Base-by-base conservation (phyloP, 2,113 vertebrate genomes). In the Nothocercus julius region DNA sequence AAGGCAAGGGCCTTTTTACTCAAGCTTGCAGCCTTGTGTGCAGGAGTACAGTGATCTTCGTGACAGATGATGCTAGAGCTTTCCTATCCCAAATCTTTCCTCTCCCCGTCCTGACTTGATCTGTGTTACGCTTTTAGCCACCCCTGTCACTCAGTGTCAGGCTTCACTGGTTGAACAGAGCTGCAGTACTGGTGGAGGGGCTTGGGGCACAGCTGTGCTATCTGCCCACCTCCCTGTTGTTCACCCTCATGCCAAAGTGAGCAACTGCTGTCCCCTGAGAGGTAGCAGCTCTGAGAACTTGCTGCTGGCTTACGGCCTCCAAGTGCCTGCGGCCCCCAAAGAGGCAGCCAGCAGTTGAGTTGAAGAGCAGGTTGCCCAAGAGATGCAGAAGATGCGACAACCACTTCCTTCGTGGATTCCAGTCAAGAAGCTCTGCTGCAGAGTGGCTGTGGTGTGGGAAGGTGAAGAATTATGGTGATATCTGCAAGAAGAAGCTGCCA, bases 71-170 rank as follows among this genome's bases (percentile, higher is more conserved):
- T 30, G 36, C 80, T 91, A 11, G 54, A 11, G 11, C 54, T 83
- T 85, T 85, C 51, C 85, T 15, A 36, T n/a, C 14, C 58, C 34
- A 69, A 44, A 13, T 1, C 15, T 93, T 87, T 47, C 10, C 13
- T 28, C 7, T 2, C 3, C 9, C 27, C 34, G 11, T 2, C 9
- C 25, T 0, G 1, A 56, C 27, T 1, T 38, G 58, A 61, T 69
- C 28, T 28, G 2, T 8, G 5, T 73, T 62, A 67, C 17, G 5
- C 30, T 45, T 85, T 82, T 63, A 4, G 3, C 38, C 32, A 61
- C 38, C 21, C 6, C 2, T 38, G 0, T 76, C 76, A 73, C 7
- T 2, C 47, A 44, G 34, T 51, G 38, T 25, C 0, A 56, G 24
- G 44, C 58, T 76, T 68, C 87, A 32, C 38, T 1, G 0, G 8